Conservation (phyloP, 2,113 vertebrate species). For the Sialia sialis region DNA sequence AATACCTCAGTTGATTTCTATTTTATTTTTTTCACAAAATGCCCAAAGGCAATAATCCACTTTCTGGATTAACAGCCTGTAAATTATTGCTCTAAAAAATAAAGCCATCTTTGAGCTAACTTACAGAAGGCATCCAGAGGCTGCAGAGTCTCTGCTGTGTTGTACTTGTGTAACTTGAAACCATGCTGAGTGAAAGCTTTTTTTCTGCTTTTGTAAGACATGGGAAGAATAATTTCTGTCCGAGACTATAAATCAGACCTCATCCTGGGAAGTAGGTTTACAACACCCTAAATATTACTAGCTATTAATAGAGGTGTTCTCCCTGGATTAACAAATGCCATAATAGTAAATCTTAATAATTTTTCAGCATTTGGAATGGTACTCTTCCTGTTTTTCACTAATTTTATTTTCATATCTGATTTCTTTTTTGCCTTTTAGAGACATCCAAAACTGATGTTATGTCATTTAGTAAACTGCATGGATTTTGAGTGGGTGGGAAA, state of each 20-base stretch:
- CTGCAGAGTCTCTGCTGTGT: background rate
- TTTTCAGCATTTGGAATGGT: background rate
- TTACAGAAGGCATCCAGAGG: background rate
- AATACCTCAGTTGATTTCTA: conserved; percentile 11
- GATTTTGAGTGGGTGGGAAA: background rate
- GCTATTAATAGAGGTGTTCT: conserved; percentile 1
- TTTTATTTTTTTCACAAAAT: conserved; percentile 29
- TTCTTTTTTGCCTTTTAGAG: background rate
- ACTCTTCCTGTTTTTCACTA: background rate
- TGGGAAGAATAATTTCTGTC: background rate
- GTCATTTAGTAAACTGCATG: background rate
- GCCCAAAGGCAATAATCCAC: conserved; percentile 23
- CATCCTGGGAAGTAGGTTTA: background rate
- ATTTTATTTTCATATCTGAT: background rate
- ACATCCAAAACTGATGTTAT: background rate
- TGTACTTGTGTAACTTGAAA: background rate
- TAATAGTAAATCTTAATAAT: background rate
- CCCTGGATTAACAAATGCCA: background rate
- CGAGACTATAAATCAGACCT: conserved; percentile 7
- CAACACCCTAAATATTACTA: background rate
- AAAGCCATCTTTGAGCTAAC: conserved; percentile 21
- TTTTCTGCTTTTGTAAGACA: background rate
- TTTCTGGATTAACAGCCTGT: conserved; percentile 46
- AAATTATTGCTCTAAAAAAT: conserved; percentile 23
- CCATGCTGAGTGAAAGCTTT: background rate